Evolutionary conservation across 2,888 invertebrate species (phyloP), one percentile per base, ranked within the genome.

Genomic region (Mythimna albipuncta): DNA sequence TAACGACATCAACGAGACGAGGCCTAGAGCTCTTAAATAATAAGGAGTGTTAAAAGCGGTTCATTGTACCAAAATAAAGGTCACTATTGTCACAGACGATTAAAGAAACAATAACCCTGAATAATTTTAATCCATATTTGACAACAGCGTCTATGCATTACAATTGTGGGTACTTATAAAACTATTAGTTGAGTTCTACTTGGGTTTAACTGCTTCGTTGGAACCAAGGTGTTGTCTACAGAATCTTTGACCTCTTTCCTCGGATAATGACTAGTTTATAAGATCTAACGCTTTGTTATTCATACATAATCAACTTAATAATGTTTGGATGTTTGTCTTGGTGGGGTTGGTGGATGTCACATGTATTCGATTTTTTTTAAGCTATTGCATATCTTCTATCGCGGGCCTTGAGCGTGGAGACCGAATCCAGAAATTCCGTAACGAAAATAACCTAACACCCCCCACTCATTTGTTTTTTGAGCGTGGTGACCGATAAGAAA

Each of bases 61-160:
- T 79, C 82, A 84, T 84, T 82, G 83, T 79, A 64, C 79, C 69
- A 73, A 54, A 70, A 47, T 11, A 81, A 82, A 84, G 82, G 80
- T 82, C 78, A 69, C 74, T 57, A 75, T 81, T 79, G 73, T 84
- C 86, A 72, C 84, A 85, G 72, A n/a, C 76, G 76, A 79, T 81
- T 84, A 79, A 77, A 75, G 69, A 80, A 83, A 86, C 86, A 85
- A 86, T 83, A 77, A 77, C 71, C 70, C 58, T 63, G 79, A 67
- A 75, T 72, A 68, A 72, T 41, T 64, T 55, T 77, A 85, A 84
- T 86, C 85, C 83, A 74, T 82, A 84, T 86, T 82, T 81, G 83
- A 82, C 79, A 83, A 61, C 61, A 64, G 66, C 47, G 54, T 77
- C 61, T 65, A 70, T 64, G 69, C 58, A 65, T 76, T 64, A 79